These are phyloP conservation scores for Eueremaeus valkanovi DNA, from an alignment of 2,888 invertebrate genomes.

Conservation along the genomic window DNA sequence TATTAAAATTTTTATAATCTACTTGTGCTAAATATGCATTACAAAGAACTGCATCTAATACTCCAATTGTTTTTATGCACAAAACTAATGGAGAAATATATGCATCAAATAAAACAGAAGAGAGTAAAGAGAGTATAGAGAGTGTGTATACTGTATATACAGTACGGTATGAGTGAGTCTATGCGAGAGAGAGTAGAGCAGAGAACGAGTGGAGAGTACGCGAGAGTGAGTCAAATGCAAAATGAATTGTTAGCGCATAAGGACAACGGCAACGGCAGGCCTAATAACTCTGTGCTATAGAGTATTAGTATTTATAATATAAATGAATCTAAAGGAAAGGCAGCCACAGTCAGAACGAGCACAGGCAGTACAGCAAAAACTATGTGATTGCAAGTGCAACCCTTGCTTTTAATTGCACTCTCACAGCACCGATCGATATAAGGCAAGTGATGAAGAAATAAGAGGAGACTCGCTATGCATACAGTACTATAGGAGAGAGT, in stretches of 20 bases:
- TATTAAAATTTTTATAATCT: background rate
- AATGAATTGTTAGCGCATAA: background rate
- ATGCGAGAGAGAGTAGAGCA: background rate
- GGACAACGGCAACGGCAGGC: background rate
- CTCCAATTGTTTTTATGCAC: constrained; percentile 8
- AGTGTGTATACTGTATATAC: too few relatives aligned
- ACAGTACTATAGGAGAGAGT: too few relatives aligned
- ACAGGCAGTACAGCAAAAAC: constrained; percentile 24
- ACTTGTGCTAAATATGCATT: constrained; percentile 12
- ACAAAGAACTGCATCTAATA: background rate
- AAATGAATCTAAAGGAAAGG: constrained; percentile 8
- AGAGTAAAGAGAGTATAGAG: constrained; percentile 16
- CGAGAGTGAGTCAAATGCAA: constrained; percentile 9
- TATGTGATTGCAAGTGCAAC: background rate
- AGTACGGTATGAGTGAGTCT: too few relatives aligned
- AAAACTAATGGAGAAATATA: constrained; percentile 15
- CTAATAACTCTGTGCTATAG: constrained; percentile 9
- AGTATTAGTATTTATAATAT: constrained; percentile 13
- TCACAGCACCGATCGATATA: background rate
- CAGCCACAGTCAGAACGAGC: too few relatives aligned
- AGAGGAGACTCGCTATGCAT: constrained; percentile 5
- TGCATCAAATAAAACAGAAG: constrained; percentile 20
- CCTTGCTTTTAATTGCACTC: constrained; percentile 27
- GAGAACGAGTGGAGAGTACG: constrained; percentile 31
- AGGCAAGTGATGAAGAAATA: constrained; percentile 27